Evolutionary conservation across 2,888 invertebrate genomes (phyloP).

Genomic region (Ferrisia virgata): DNA sequence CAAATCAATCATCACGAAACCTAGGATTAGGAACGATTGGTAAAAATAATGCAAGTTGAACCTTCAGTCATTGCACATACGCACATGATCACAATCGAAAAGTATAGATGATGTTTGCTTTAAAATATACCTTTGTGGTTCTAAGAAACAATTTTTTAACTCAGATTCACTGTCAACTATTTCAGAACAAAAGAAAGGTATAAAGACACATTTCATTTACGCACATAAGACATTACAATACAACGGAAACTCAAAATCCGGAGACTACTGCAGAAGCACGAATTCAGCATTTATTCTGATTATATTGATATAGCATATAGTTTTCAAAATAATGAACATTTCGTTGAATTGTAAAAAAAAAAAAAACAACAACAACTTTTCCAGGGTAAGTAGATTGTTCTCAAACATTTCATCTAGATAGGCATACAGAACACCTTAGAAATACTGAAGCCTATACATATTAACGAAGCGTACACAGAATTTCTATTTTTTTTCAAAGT

Average conservation of each 20-base stretch:
- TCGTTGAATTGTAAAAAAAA: neutral
- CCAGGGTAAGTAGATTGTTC: too few species aligned
- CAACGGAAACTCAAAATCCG: neutral
- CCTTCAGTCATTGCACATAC: neutral
- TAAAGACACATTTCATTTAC: too few species aligned
- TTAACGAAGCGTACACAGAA: neutral
- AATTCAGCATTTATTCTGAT: too few species aligned
- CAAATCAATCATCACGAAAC: neutral
- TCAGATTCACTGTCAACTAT: too few species aligned
- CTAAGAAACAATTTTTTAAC: too few species aligned
- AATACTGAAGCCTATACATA: neutral
- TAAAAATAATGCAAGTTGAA: slow-evolving; percentile 1
- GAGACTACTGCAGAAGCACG: neutral
- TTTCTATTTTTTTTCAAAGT: neutral
- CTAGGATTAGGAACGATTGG: neutral
- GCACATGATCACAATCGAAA: neutral
- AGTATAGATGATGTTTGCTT: too few species aligned
- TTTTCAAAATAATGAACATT: neutral
- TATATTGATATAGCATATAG: too few species aligned
- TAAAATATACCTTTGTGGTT: too few species aligned
- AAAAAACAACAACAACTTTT: neutral
- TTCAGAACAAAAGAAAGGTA: too few species aligned
- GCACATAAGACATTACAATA: too few species aligned
- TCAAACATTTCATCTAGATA: too few species aligned
- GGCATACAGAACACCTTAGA: neutral